These are phyloP conservation scores for Bos javanicus DNA, from an alignment of 2,113 vertebrate genomes.

Conservation along the genomic window DNA sequence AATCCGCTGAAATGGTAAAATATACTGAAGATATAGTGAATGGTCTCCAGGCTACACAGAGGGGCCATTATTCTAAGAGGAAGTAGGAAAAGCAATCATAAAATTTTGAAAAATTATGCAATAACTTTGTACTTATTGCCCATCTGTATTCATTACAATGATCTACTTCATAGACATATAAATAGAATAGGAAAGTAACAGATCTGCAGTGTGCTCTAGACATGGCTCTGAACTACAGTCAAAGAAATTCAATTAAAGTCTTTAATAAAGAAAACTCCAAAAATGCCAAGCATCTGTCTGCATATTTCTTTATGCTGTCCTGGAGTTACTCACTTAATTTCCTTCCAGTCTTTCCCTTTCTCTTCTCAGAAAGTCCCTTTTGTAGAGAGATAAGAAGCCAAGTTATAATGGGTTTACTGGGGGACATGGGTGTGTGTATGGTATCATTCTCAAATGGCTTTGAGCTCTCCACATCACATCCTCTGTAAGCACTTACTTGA, in stretches of 20 bases:
- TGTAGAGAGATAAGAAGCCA: conserved; percentile 53
- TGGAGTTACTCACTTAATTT: neutral
- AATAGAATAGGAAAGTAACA: conserved; percentile 79
- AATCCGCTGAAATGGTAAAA: conserved; percentile 81
- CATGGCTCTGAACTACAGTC: conserved; percentile 41
- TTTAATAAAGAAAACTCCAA: conserved; percentile 41
- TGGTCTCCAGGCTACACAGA: conserved; percentile 76
- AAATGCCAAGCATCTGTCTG: conserved; percentile 52
- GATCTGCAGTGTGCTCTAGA: conserved; percentile 70
- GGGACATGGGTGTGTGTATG: neutral
- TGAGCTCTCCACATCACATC: conserved; percentile 53
- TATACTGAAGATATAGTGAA: conserved; percentile 75
- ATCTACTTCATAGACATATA: conserved; percentile 81
- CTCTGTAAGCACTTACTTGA: conserved; percentile 52
- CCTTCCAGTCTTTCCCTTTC: neutral
- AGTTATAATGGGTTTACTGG: conserved; percentile 51
- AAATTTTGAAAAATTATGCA: conserved; percentile 87
- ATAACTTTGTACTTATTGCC: conserved; percentile 83
- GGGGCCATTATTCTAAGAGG: conserved; percentile 81
- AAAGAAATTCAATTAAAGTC: conserved; percentile 70
- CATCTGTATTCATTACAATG: conserved; percentile 85
- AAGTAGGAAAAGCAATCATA: conserved; percentile 85
- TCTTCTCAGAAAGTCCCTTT: conserved; percentile 16
- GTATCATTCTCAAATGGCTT: conserved; percentile 45
- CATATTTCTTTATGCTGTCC: neutral